phyloP scores from a whole-genome alignment of 2,888 invertebrate species.

The Drosophila hamatofila region DNA sequence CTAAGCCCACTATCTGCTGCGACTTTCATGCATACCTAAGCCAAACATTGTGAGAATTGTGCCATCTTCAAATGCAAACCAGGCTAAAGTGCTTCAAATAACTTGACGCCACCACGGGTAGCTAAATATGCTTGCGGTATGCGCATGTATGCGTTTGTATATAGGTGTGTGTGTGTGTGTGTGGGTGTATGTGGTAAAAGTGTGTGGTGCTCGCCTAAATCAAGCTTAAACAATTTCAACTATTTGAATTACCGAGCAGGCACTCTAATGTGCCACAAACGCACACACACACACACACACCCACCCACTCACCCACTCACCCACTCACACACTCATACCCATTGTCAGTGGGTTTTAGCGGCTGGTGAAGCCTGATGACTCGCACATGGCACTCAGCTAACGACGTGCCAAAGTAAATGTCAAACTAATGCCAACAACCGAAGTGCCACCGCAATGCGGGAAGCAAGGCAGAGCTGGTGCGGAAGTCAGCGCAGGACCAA shows the following conservation, averaged over 20 bases:
- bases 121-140: constrained; percentile 39
- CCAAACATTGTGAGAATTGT: constrained; percentile 4
- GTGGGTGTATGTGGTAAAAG: constrained; percentile 21
- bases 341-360: constrained; percentile 8
- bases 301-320: constrained; percentile 11
- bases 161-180: constrained; percentile 6
- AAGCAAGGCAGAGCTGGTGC: constrained; percentile 33
- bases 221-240: constrained; percentile 79
- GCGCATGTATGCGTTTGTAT: not conserved
- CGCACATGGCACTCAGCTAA: constrained; percentile 70
- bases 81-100: constrained; percentile 76
- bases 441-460: constrained; percentile 62
- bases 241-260: constrained; percentile 75
- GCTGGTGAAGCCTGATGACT: constrained; percentile 14
- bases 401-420: constrained; percentile 79
- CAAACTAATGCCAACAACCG: constrained; percentile 75
- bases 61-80: constrained; percentile 47
- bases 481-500: constrained; percentile 27
- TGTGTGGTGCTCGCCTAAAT: constrained; percentile 67
- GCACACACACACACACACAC: constrained; percentile 14
- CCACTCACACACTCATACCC: not conserved
- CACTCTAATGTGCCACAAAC: constrained; percentile 53
- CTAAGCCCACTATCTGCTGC: not conserved
- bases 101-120: constrained; percentile 62
- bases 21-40: not conserved